Base-by-base conservation (phyloP, 2,797 vertebrate species). In the Leptodactylus fallax region DNA sequence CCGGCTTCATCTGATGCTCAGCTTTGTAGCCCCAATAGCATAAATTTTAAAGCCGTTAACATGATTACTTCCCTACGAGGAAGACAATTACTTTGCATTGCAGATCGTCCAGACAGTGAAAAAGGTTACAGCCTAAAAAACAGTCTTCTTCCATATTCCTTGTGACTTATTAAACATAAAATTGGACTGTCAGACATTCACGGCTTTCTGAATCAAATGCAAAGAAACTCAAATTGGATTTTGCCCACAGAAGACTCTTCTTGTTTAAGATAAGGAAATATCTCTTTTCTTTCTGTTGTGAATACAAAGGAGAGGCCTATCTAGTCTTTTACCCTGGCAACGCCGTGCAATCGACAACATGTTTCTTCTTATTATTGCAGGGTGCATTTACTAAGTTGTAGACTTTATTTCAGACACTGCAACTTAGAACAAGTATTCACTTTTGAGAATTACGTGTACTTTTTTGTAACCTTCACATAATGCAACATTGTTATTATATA, bases 141-240 rank as follows among this genome's bases (percentile, higher is more conserved):
- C 47, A 53, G 74, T 53, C 71, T 84, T 87, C 61, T 81, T 72
- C 69, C 82, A 80, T 88, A 85, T 79, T 85, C 82, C 78, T 80
- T 79, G 77, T 72, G 65, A 23, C 76, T 79, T 79, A 88, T 88
- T 84, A 88, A 85, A 79, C 76, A 56, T 69, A 84, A 85, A 88
- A 85, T 85, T 88, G 87, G 74, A 79, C 81, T 88, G 81, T 80
- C 87, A 85, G 87, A 80, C 55, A 61, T 83, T 84, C 63, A 51
- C 19, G 58, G 81, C 53, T 61, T 79, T 69, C 81, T 79, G 51
- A 79, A 85, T 88, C 76, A 88, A 88, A 88, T 85, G 81, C 77
- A 60, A 85, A 88, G 82, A 85, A 85, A 61, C 82, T 88, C 76
- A 87, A 88, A 88, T 88, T 88, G 87, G 87, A 88, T 88, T 88